Evolutionary conservation across 2,797 vertebrate genomes (phyloP).

Genomic region (Syngnathus rostellatus): DNA sequence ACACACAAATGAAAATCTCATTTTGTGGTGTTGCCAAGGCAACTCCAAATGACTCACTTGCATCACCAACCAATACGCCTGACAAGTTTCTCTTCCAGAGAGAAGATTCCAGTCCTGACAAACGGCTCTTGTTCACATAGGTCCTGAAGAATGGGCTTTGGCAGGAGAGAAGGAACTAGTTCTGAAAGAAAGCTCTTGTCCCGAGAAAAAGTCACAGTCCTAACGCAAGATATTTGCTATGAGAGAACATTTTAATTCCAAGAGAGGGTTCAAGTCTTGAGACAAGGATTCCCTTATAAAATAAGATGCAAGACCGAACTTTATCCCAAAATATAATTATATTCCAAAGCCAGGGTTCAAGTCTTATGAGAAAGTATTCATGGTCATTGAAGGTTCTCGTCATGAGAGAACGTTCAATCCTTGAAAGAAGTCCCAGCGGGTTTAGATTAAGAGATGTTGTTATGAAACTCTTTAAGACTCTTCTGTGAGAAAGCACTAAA

Average conservation of each 20-base stretch:
- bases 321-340: not conserved
- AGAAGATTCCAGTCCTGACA: not conserved
- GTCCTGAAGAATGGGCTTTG: too few species aligned
- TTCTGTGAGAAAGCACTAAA: too few species aligned
- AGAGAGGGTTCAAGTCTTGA: not conserved
- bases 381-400: too few species aligned
- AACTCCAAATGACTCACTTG: not conserved
- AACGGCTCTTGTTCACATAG: not conserved
- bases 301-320: not conserved
- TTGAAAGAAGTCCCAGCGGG: not conserved
- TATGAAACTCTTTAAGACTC: too few species aligned
- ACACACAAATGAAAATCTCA: not conserved
- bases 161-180: not conserved
- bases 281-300: not conserved
- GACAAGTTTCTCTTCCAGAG: not conserved
- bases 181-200: not conserved
- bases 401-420: too few species aligned
- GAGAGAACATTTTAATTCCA: not conserved
- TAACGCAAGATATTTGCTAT: not conserved
- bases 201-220: not conserved
- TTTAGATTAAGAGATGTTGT: too few species aligned
- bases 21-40: not conserved
- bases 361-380: not conserved
- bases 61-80: not conserved
- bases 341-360: not conserved